Percentiles rank a stretch among this genome's conserved stretches.
phyloP scores from a whole-genome alignment of 2,797 vertebrate species.

The Siniperca scherzeri region DNA sequence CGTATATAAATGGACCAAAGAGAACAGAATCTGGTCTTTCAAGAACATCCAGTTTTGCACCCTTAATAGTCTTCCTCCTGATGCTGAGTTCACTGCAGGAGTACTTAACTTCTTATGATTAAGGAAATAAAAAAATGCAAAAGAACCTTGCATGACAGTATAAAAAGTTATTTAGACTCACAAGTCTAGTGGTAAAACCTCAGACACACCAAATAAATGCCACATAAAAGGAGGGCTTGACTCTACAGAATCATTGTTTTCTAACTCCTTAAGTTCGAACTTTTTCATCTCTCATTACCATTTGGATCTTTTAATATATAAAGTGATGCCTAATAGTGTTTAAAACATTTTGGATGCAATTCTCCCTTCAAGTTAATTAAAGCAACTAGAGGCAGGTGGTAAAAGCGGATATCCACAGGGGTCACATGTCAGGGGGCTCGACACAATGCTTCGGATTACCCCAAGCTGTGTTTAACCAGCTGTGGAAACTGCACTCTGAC shows the following conservation, averaged over 20 bases:
- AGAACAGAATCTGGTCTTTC: constrained; percentile 11
- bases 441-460: constrained; percentile 56
- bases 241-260: not conserved
- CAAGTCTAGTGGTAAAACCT: not conserved
- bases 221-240: not conserved
- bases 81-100: not conserved
- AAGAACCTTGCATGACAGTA: not conserved
- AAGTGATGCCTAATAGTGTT: not conserved
- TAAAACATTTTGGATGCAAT: not conserved
- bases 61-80: not conserved
- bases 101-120: rapidly evolving
- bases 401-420: constrained; percentile 51
- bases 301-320: not conserved
- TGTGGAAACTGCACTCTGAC: constrained; percentile 75
- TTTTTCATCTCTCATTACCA: not conserved
- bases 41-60: not conserved
- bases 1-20: constrained; percentile 9
- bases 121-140: not conserved
- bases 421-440: constrained; percentile 56
- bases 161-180: not conserved
- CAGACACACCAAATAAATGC: not conserved
- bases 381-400: constrained; percentile 34
- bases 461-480: constrained; percentile 84
- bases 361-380: constrained; percentile 41
- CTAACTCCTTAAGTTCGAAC: not conserved